phyloP scores from a whole-genome alignment of 1,140 invertebrate species.

The Leptopilina boulardi region DNA sequence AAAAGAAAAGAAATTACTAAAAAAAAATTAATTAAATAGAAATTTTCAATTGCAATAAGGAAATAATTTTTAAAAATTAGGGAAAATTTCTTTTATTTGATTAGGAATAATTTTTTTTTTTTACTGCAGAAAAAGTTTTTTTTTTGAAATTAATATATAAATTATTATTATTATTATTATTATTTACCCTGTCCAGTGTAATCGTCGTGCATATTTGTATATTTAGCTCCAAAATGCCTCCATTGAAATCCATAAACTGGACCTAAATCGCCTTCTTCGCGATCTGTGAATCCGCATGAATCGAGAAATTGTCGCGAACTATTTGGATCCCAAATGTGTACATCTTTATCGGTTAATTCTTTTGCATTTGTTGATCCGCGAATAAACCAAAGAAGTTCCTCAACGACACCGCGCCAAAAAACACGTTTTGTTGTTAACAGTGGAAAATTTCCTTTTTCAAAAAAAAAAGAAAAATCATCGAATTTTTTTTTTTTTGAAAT shows the following conservation, averaged over 20 bases:
- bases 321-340: conserved; percentile 99
- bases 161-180: no score
- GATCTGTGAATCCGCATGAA: conserved; percentile 88
- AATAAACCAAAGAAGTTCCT: conserved; percentile 98
- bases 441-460: conserved; percentile 83
- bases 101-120: no score
- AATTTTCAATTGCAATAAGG: no score
- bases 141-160: no score
- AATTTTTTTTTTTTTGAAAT: no score
- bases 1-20: no score
- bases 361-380: conserved; percentile 95
- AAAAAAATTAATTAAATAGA: no score
- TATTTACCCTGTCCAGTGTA: conserved; percentile 87
- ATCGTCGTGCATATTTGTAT: conserved; percentile 89
- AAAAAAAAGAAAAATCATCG: conserved; percentile 43
- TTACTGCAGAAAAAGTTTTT: no score
- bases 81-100: no score
- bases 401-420: conserved; percentile 94
- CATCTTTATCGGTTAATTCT: conserved; percentile 87
- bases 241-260: conserved; percentile 99
- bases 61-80: no score
- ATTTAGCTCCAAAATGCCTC: conserved; percentile 98
- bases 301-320: conserved; percentile 94
- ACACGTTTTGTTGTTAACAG: conserved; percentile 97
- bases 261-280: conserved; percentile 97